Evolutionary conservation across 2,888 invertebrate genomes (phyloP).

Genomic region (Drosophila colorata): DNA sequence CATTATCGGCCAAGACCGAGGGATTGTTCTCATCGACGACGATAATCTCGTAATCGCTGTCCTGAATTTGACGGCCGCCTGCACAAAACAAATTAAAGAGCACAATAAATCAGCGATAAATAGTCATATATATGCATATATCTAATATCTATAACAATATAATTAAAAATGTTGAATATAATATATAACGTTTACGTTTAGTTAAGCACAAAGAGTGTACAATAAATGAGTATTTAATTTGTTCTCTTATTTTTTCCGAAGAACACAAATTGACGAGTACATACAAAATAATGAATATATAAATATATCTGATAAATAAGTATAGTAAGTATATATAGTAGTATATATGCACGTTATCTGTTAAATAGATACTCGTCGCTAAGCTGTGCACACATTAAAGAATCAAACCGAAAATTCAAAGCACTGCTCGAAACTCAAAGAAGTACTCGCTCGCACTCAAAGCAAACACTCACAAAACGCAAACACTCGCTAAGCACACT

Average conservation of each 20-base stretch:
- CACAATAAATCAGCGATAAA: constrained; percentile 3
- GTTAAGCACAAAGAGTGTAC: constrained; percentile 7
- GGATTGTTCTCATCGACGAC: constrained; percentile 96
- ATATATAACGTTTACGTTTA: too few species aligned
- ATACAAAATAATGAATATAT: constrained; percentile 5
- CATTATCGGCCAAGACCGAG: constrained; percentile 91
- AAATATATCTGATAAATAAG: constrained; percentile 16
- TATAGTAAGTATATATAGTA: constrained; percentile 5
- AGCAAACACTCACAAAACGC: constrained; percentile 1
- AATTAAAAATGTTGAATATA: constrained; percentile 1
- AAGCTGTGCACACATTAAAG: constrained; percentile 34
- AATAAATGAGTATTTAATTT: background rate
- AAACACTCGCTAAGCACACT: background rate
- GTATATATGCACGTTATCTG: constrained; percentile 3
- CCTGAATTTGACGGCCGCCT: constrained; percentile 87
- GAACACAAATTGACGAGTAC: constrained; percentile 15
- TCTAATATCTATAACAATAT: background rate
- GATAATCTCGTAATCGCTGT: constrained; percentile 95
- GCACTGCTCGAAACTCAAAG: background rate
- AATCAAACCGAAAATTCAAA: constrained; percentile 8
- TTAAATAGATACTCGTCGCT: constrained; percentile 13
- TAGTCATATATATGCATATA: background rate
- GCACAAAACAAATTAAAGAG: constrained; percentile 21
- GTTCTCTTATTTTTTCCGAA: constrained; percentile 1
- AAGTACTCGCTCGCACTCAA: background rate